Percentiles rank a stretch among this genome's conserved stretches.
These are phyloP conservation scores for Triplophysa dalaica DNA, from an alignment of 2,113 vertebrate species.

Conservation along the genomic window DNA sequence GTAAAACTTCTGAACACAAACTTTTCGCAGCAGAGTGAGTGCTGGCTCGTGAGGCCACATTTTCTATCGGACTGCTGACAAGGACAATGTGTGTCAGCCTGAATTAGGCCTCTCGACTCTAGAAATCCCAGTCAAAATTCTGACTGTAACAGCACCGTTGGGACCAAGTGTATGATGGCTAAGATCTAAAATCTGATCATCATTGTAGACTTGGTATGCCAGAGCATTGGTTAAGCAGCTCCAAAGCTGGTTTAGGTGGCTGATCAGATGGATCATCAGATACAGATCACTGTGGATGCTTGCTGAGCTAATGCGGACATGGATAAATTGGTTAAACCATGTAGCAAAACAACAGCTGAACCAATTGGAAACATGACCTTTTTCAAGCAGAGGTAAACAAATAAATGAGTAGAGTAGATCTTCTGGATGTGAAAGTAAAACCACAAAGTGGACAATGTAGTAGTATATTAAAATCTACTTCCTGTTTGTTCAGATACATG, in stretches of 20 bases:
- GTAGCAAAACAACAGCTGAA: not conserved
- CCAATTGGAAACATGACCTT: too few relatives aligned
- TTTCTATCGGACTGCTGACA: slow-evolving; percentile 34
- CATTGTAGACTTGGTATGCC: not conserved
- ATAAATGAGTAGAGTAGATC: not conserved
- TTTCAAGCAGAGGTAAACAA: too few relatives aligned
- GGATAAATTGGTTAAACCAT: not conserved
- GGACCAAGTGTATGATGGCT: not conserved
- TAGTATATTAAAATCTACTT: not conserved
- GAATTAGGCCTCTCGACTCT: slow-evolving; percentile 11
- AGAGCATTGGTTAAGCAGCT: too few relatives aligned
- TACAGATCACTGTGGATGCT: not conserved
- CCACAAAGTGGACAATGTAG: not conserved
- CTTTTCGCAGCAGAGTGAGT: not conserved
- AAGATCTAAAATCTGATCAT: not conserved
- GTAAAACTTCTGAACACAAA: not conserved
- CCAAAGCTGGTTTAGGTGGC: too few relatives aligned
- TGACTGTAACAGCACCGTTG: not conserved
- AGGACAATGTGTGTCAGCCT: slow-evolving; percentile 34
- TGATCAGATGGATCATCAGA: not conserved
- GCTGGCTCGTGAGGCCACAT: not conserved
- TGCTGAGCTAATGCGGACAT: not conserved
- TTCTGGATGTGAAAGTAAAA: slow-evolving; percentile 14
- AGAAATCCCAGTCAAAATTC: slow-evolving; percentile 22
- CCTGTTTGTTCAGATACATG: not conserved